Conservation (phyloP, 2,888 invertebrate species). For the Sinohyriopsis cumingii region DNA sequence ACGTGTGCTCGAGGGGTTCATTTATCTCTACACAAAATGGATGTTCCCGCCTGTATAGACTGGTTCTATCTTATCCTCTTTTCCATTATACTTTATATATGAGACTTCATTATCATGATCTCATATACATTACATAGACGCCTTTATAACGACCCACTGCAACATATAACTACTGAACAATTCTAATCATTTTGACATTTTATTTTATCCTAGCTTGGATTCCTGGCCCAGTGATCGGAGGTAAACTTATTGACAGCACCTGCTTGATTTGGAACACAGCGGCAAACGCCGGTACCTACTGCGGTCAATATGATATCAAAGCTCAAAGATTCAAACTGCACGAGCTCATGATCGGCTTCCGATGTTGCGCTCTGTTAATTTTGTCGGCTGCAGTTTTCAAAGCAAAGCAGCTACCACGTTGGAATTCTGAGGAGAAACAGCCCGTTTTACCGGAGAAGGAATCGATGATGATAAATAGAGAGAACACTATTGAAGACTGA, state of each 20-base stretch:
- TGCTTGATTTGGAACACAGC: constrained; percentile 38
- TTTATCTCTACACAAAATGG: too few species aligned
- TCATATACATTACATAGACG: too few species aligned
- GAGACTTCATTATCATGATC: too few species aligned
- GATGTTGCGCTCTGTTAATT: constrained; percentile 4
- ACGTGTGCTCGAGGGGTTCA: too few species aligned
- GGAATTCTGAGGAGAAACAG: constrained; percentile 7
- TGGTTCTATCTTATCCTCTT: too few species aligned
- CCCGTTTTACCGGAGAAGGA: too few species aligned
- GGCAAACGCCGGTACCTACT: constrained; percentile 22
- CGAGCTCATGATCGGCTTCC: constrained; percentile 21
- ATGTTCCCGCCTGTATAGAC: too few species aligned
- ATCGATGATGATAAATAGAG: too few species aligned
- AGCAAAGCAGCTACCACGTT: constrained; percentile 13
- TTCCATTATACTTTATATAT: too few species aligned
- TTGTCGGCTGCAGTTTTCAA: constrained; percentile 9
- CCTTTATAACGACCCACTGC: too few species aligned
- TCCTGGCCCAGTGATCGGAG: constrained; percentile 37
- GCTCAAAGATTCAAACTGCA: constrained; percentile 25
- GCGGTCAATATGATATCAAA: constrained; percentile 34
- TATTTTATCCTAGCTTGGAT: constrained; percentile 26
- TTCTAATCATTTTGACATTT: neutral
- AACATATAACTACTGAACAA: too few species aligned
- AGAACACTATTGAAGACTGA: too few species aligned
- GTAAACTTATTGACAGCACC: constrained; percentile 36